Base-by-base conservation (phyloP, 2,888 invertebrate species). In the Drosophila pegasa region DNA sequence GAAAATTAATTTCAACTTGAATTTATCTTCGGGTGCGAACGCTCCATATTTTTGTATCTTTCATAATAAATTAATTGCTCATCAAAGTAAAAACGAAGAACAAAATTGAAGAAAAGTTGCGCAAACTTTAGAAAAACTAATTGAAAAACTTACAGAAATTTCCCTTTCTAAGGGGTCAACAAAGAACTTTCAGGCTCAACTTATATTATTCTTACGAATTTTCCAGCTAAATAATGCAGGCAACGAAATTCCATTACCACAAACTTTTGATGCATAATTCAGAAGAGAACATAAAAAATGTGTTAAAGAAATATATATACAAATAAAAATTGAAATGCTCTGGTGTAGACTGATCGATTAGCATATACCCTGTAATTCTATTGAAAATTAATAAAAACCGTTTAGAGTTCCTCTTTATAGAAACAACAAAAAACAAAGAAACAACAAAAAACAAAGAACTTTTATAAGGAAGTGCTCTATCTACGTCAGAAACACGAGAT, bases 191-290 rank as follows among this genome's bases (percentile, higher is more conserved):
- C 16, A 27, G 3, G 33, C 1, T 0, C 35, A 37, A 61, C 64
- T 33, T 64, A 18, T 33, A 33, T 20, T 22, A 12, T 33, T 25
- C 37, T 47, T 47, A 55, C 35, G n/a, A 33, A 37, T 59, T 72
- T 54, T 22, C 29, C 55, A 40, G 47, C 22, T 75, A n/a, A 73
- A 67, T 68, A 66, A 78, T 73, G 57, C 8, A 62, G 12, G 35
- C 22, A 8, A 31, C 33, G 33, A 41, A 20, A 16, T 22, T 45
- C 22, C 3, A 40, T 29, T 33, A 10, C n/a, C 22, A 2, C 20
- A 56, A 72, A 72, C 56, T 47, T 37, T 8, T 41, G 2, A 57
- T 61, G 16, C 68, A 51, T 59, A 56, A 52, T 56, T 67, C n/a
- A 47, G 16, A 18, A 16, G 8, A 18, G 22, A 3, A n/a, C 12